These are phyloP conservation scores for Stenotaenia linearis DNA, from an alignment of 2,888 invertebrate species.

Conservation along the genomic window DNA sequence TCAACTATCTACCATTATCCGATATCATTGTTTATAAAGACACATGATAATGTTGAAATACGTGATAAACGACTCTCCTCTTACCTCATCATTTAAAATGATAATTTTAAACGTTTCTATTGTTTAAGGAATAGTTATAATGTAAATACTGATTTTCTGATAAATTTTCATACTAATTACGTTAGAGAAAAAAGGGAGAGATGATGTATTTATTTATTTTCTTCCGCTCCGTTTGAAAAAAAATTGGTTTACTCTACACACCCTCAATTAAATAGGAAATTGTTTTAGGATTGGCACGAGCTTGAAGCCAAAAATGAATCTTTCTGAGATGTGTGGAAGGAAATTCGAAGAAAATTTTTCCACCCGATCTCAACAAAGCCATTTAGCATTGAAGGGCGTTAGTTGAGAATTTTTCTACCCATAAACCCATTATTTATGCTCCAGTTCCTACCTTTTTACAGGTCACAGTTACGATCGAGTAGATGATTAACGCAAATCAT, in stretches of 20 bases:
- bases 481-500: neutral
- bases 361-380: conserved; percentile 1
- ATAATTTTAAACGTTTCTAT: neutral
- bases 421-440: neutral
- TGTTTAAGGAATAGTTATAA: too few species aligned
- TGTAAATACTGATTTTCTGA: neutral
- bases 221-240: neutral
- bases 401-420: neutral
- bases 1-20: neutral
- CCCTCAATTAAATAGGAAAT: neutral
- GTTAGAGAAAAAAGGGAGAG: neutral
- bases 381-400: neutral
- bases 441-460: neutral
- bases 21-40: neutral
- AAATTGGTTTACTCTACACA: neutral
- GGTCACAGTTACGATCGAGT: neutral
- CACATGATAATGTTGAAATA: neutral
- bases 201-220: neutral
- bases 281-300: neutral
- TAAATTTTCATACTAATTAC: neutral
- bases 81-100: neutral
- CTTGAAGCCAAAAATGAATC: neutral
- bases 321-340: neutral
- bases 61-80: neutral
- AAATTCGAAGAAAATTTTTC: conserved; percentile 2